Evolutionary conservation across 35 echinoderm and acorn worm species (phyloP).

Genomic region (Apostichopus japonicus): DNA sequence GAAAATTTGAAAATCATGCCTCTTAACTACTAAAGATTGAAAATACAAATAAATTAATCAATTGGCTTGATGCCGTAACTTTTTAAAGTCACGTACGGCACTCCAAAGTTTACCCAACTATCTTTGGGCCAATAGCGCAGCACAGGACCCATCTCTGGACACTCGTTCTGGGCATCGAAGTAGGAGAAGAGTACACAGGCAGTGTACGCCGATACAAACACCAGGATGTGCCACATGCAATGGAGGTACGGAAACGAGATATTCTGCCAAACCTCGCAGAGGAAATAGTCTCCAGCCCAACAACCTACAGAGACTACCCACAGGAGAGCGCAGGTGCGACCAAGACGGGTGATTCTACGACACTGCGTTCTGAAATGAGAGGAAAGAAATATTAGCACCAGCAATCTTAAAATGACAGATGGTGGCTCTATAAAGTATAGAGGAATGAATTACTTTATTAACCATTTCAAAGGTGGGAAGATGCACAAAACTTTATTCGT

Average conservation of each 20-base stretch:
- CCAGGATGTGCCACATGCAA: conserved; percentile 96
- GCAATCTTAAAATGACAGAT: no score
- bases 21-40: no score
- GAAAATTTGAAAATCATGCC: no score
- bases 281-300: conserved; percentile 79
- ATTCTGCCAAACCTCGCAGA: conserved; percentile 88
- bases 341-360: conserved; percentile 68
- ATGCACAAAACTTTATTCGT: no score
- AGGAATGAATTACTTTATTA: no score
- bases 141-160: conserved; percentile 92
- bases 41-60: conserved; percentile 18
- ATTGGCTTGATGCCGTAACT: conserved; percentile 78
- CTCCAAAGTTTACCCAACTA: conserved; percentile 77
- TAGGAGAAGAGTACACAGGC: conserved; percentile 86
- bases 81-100: conserved; percentile 87
- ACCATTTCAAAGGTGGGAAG: no score
- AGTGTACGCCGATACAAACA: conserved; percentile 89
- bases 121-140: conserved; percentile 97
- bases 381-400: neutral
- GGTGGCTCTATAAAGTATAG: no score
- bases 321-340: conserved; percentile 52
- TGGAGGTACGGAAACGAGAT: conserved; percentile 94
- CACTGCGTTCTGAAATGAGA: conserved; percentile 68
- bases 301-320: conserved; percentile 76
- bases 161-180: conserved; percentile 94